Base-by-base conservation (phyloP, 2,888 invertebrate genomes). In the Alloscopus bannaensis region DNA sequence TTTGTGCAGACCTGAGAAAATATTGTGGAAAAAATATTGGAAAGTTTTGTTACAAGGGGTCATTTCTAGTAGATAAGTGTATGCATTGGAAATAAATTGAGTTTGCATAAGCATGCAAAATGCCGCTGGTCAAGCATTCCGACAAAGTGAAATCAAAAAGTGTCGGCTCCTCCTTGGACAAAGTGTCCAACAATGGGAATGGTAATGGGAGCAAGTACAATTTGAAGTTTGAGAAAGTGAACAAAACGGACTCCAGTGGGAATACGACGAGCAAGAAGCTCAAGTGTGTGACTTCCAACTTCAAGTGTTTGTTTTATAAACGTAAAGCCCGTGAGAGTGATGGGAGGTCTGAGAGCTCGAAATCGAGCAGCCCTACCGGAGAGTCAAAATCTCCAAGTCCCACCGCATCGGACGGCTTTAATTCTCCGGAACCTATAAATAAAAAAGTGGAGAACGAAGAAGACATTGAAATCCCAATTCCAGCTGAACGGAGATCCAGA, bases 301-400 rank as follows among this genome's bases (percentile, higher is more conserved):
- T 80, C n/a, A 80, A 76, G 65, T 75, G 75, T n/a, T 28, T 80
- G n/a, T 76, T 80, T 42, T 69, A 69, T 24, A 75, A 75, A 47
- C 47, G 69, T 18, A 80, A 80, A 59, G 50, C 55, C 16, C 36
- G 73, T 2, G 69, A 69, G 20, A 77, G 77, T 64, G 77, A 77
- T 70, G 77, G 77, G 0, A 29, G 77, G 26, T 77, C 76, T 3
- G 77, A 77, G 28, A 77, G 77, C 26, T 77, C 77, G 22, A 77
- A 77, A 26, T 77, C 77, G n/a, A 77, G 69, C 52, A 77, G 77
- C 40, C 77, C 77, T 24, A 62, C 62, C 22, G 70, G 70, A 3
- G 77, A 77, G 47, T 76, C 76, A 26, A 29, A 28, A 4, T 42
- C 65, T 16, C 45, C 69, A 8, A 77, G 77, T 70, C 62, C 69